Evolutionary conservation across 2,888 invertebrate genomes (phyloP), one percentile per base, ranked within the genome.

Genomic region (Acrobeloides nanus): DNA sequence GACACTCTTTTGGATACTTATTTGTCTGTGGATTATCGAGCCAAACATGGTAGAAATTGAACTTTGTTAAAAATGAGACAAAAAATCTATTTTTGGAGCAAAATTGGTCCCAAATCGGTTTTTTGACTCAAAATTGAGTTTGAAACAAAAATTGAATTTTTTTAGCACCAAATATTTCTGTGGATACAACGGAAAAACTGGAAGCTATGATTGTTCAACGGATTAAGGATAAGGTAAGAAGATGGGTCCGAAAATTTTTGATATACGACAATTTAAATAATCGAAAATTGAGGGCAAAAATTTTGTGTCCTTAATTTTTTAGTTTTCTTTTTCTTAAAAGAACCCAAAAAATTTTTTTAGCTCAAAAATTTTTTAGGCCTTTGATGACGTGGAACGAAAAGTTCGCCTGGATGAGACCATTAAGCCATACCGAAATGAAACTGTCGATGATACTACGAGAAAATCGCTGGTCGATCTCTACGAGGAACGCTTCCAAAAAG

Each of bases 381-480:
- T 87, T 84, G 92, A 95, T 74, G 90, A 93, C 75, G 90, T 92
- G 0, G 83, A 83, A 52, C 81, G 85, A 40, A 90, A 88, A 78
- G 81, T 83, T 20, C 88, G 87, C 73, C 86, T 87, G 0, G 81
- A 84, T 1, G 84, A 87, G 53, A 84, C 86, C 10, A 84, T 86
- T 2, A 78, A 84, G 35, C 84, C 85, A 52, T 92, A 84, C 74
- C 87, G 87, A 67, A 90, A 92, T 72, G 82, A 85, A 57, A 79
- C 90, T 46, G 81, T 88, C 0, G 77, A 95, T 35, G 85, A 95
- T 75, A 93, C 93, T 73, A 89, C 89, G 68, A 90, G 93, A 77
- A 62, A 84, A 52, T 89, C 90, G 41, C 80, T 97, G 41, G 86
- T 89, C 0, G 84, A 95, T 77, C 85, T 95, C 38, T 95, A 95